Percentiles rank a stretch among this genome's conserved stretches.
Evolutionary conservation across 1,140 invertebrate species (phyloP).

Genomic region (Drosophila nasuta): DNA sequence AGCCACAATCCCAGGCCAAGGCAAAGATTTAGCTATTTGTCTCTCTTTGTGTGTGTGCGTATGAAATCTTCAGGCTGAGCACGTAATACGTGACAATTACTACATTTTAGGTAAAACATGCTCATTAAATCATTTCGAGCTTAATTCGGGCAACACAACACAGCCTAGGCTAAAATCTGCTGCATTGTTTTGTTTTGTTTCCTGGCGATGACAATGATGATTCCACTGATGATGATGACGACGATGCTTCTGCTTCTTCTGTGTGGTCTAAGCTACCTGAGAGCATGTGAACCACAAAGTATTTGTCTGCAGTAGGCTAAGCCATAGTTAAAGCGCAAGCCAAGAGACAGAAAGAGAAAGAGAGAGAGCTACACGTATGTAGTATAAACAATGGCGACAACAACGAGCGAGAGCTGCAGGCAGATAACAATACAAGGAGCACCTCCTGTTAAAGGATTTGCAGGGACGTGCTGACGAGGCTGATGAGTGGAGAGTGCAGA

Average conservation of each 20-base stretch:
- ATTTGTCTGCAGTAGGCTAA: conserved; percentile 53
- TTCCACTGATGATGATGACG: conserved; percentile 7
- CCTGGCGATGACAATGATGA: conserved; percentile 22
- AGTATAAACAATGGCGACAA: conserved; percentile 45
- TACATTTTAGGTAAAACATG: conserved; percentile 79
- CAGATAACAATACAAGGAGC: conserved; percentile 42
- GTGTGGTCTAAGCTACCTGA: conserved; percentile 51
- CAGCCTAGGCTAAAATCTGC: conserved; percentile 44
- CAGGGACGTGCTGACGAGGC: conserved; percentile 40
- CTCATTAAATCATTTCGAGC: conserved; percentile 80
- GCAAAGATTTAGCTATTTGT: conserved; percentile 80
- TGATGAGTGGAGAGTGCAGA: conserved; percentile 39
- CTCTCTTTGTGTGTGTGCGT: conserved; percentile 35
- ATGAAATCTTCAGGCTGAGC: conserved; percentile 75
- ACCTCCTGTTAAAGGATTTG: conserved; percentile 41
- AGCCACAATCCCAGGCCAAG: conserved; percentile 28
- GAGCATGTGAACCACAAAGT: conserved; percentile 57
- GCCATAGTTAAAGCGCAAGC: conserved; percentile 58
- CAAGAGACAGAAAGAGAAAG: conserved; percentile 6
- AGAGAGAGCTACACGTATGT: neutral
- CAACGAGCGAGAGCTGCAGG: conserved; percentile 25
- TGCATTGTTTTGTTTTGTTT: conserved; percentile 55
- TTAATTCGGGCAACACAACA: conserved; percentile 62
- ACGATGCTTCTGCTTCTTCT: conserved; percentile 1
- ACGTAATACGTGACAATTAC: conserved; percentile 83